Conservation (phyloP, 2,888 invertebrate genomes). For the Amorpha juglandis region DNA sequence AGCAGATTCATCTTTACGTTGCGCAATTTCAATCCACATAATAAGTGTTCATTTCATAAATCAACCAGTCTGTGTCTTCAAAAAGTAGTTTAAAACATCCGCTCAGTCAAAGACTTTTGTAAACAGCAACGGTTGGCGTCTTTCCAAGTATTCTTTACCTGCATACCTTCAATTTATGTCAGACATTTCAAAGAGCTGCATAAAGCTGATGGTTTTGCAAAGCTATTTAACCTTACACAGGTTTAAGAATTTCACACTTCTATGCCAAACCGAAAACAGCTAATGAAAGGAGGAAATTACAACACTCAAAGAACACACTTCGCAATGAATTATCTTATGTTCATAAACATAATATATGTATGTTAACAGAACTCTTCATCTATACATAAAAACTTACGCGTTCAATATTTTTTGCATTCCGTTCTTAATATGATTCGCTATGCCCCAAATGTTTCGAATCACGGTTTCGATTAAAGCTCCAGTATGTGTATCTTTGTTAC, state of each 20-base stretch:
- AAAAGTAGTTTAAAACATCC: slow-evolving; percentile 28
- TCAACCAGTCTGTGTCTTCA: slow-evolving; percentile 17
- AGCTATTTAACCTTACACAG: slow-evolving; percentile 20
- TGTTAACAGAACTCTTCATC: neutral
- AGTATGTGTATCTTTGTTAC: neutral
- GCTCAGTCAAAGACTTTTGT: slow-evolving; percentile 21
- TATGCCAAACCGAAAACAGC: slow-evolving; percentile 13
- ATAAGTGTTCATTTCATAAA: slow-evolving; percentile 15
- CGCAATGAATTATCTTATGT: neutral
- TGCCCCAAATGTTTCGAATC: slow-evolving; percentile 12
- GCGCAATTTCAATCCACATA: slow-evolving; percentile 11
- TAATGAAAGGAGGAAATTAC: slow-evolving; percentile 16
- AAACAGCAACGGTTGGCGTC: slow-evolving; percentile 33
- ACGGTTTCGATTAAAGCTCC: slow-evolving; percentile 7
- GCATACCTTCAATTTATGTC: slow-evolving; percentile 27
- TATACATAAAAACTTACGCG: slow-evolving; percentile 5
- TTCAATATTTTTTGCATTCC: slow-evolving; percentile 11
- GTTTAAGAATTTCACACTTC: slow-evolving; percentile 11
- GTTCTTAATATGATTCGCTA: slow-evolving; percentile 1
- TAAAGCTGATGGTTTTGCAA: slow-evolving; percentile 14
- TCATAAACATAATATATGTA: neutral
- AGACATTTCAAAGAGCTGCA: slow-evolving; percentile 13
- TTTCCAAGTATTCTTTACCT: slow-evolving; percentile 36
- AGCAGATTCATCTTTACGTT: slow-evolving; percentile 1
- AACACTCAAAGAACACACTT: neutral